Conservation (phyloP, 1,140 invertebrate genomes). For the Reticulitermes speratus region DNA sequence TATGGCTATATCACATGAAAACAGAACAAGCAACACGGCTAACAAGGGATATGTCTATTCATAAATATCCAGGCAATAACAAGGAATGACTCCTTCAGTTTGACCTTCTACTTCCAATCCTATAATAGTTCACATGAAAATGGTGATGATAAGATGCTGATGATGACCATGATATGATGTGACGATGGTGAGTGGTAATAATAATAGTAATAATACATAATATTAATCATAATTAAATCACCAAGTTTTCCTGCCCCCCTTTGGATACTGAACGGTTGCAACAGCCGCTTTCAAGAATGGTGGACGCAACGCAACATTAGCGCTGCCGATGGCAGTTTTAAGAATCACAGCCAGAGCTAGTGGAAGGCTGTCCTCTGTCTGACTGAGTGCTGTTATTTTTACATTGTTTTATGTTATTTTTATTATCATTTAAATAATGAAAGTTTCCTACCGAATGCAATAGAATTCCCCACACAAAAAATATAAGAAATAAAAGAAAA, state of each 20-base stretch:
- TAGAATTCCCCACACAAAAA: conserved; percentile 33
- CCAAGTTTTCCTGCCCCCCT: conserved; percentile 19
- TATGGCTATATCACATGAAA: conserved; percentile 39
- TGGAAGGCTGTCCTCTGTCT: conserved; percentile 35
- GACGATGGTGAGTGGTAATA: not conserved
- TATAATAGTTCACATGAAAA: not conserved
- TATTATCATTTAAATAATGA: conserved; percentile 37
- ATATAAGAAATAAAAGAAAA: conserved; percentile 33
- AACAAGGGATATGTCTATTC: conserved; percentile 36
- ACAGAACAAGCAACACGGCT: conserved; percentile 33
- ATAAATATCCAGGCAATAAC: conserved; percentile 33
- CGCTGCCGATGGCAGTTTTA: conserved; percentile 36
- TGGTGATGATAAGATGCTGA: not conserved
- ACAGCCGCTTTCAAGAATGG: conserved; percentile 32
- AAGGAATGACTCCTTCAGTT: conserved; percentile 23
- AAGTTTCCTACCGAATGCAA: conserved; percentile 33
- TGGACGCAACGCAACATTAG: conserved; percentile 23
- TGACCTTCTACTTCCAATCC: conserved; percentile 21
- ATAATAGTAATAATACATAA: conserved; percentile 24
- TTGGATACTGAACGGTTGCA: conserved; percentile 29
- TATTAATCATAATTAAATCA: conserved; percentile 21
- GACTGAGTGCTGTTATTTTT: conserved; percentile 34
- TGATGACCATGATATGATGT: not conserved
- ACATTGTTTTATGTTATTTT: conserved; percentile 34
- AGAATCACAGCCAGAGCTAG: conserved; percentile 39